Base-by-base conservation (phyloP, 2,113 vertebrate genomes). In the Eonycteris spelaea region DNA sequence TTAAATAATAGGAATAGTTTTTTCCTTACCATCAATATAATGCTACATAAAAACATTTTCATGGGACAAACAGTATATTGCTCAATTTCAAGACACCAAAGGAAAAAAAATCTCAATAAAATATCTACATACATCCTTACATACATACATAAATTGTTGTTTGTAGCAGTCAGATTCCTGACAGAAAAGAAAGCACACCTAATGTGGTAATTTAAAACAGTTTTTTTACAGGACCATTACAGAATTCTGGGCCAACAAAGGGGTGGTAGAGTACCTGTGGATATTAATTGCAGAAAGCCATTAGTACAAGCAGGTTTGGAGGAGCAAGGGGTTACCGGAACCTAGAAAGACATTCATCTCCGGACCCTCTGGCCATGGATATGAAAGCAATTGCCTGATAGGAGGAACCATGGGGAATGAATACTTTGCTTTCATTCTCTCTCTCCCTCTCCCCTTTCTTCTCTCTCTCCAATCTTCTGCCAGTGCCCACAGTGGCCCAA, bases 251-350 rank as follows among this genome's bases (percentile, higher is more conserved):
- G 1, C 11, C 38, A 63, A 21, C 2, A 82, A 55, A 28, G 14
- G 2, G 7, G 18, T 35, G 7, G 7, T 40, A 2, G 33, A 21
- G n/a, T 57, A 38, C 24, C 5, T 7, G 1, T 43, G 3, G 22
- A 40, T 30, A 70, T 12, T 21, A 30, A 61, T 21, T 33, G 15
- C 16, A 86, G 38, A 40, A 55, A 78, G 38, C 1, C 18, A 48
- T 57, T 55, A 19, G 38, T 16, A 12, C 16, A 51, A 5, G 1
- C 13, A 30, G 28, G 12, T 12, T 4, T 84, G 57, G n/a, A 40
- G 35, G 26, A 57, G 7, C 40, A 75, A 33, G 15, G 28, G 11
- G 2, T 55, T 63, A 48, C 3, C 1, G 15, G 24, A 45, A 48
- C 35, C 7, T 51, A 3, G 15, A 65, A 65, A 14, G 28, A 79